Percentiles rank a stretch among this genome's conserved stretches.
phyloP scores from a whole-genome alignment of 2,797 vertebrate genomes.

The Paratrypauchen microcephalus region DNA sequence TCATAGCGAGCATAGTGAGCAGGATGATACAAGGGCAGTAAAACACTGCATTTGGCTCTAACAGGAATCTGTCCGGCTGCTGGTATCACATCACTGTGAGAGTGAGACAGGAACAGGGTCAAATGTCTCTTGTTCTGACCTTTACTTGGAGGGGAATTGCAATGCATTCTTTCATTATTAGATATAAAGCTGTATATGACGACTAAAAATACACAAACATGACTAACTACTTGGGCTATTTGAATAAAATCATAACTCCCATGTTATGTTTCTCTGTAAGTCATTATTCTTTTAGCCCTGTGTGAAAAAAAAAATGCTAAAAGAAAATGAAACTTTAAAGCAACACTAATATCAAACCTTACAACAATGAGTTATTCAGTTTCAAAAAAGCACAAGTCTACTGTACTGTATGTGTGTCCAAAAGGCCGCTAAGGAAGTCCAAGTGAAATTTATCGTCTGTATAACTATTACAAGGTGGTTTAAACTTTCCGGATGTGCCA shows the following conservation, averaged over 20 bases:
- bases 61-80: slow-evolving; percentile 66
- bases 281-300: not conserved
- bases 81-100: slow-evolving; percentile 73
- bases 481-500: slow-evolving; percentile 17
- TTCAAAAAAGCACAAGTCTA: not conserved
- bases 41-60: slow-evolving; percentile 64
- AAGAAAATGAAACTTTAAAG: slow-evolving; percentile 7
- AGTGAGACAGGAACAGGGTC: slow-evolving; percentile 60
- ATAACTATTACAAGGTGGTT: slow-evolving; percentile 7
- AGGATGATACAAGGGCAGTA: slow-evolving; percentile 35
- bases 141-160: slow-evolving; percentile 36
- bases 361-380: not conserved
- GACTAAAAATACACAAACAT: not conserved
- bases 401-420: slow-evolving; percentile 4
- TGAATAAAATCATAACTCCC: not conserved
- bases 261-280: not conserved
- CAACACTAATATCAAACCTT: not conserved
- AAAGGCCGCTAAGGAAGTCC: slow-evolving; percentile 1
- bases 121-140: slow-evolving; percentile 41
- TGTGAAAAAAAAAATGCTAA: not conserved
- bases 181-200: not conserved
- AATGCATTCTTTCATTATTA: slow-evolving; percentile 31
- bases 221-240: not conserved
- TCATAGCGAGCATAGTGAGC: slow-evolving; percentile 46
- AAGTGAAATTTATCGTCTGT: slow-evolving; percentile 15